A percentile compares a stretch with the other conserved stretches of the same genome.
Evolutionary conservation across 2,888 invertebrate genomes (phyloP).

Genomic region (Schizotus pectinicornis): DNA sequence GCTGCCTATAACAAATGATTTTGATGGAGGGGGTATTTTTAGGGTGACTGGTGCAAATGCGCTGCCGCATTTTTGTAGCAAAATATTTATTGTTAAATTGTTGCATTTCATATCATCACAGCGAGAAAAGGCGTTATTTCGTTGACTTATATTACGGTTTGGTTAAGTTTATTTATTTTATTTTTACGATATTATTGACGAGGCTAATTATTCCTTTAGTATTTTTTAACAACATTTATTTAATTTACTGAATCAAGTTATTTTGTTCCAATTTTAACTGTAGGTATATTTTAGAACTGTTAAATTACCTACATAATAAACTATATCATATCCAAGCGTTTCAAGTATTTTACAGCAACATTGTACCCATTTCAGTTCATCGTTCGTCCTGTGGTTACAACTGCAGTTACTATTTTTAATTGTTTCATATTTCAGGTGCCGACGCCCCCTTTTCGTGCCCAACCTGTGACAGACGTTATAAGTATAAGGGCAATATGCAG

Average conservation of each 20-base stretch:
- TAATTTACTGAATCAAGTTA: constrained; percentile 7
- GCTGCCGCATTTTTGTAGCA: constrained; percentile 6
- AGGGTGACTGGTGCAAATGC: constrained; percentile 23
- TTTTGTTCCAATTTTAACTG: not conserved
- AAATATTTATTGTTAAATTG: no score
- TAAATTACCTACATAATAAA: not conserved
- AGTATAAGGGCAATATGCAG: constrained; percentile 38
- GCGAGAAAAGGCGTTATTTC: constrained; percentile 11
- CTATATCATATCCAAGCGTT: constrained; percentile 6
- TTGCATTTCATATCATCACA: constrained; percentile 2
- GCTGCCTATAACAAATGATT: constrained; percentile 38
- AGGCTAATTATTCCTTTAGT: no score
- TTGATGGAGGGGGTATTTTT: constrained; percentile 9
- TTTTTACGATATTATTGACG: no score
- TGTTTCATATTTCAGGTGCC: constrained; percentile 16
- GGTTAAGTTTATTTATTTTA: constrained; percentile 11
- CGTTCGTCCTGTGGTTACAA: no score
- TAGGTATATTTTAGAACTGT: constrained; percentile 1
- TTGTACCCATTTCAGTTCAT: no score
- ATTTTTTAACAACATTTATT: no score
- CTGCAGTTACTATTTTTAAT: no score
- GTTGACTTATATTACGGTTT: constrained; percentile 1
- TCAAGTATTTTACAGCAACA: no score
- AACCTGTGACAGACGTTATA: constrained; percentile 33
- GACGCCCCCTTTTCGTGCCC: constrained; percentile 9